These are phyloP conservation scores for Enteromius mattozi DNA, from an alignment of 2,797 vertebrate genomes.

Conservation along the genomic window DNA sequence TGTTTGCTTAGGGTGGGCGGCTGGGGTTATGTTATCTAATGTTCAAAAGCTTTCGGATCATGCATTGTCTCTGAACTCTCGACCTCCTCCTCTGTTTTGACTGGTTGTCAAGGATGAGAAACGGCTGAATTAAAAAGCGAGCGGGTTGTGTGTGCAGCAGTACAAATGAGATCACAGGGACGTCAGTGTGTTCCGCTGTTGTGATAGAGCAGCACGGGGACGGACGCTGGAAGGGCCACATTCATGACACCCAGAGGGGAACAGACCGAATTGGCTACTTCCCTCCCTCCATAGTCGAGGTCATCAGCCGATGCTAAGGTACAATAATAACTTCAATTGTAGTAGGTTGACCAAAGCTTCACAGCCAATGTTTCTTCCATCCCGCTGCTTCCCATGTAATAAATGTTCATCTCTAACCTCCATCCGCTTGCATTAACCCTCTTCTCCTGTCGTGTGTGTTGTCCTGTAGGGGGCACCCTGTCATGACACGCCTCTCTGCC, in stretches of 20 bases:
- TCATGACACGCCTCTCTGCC: slow-evolving; percentile 82
- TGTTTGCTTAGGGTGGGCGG: slow-evolving; percentile 2
- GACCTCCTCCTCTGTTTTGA: slow-evolving; percentile 24
- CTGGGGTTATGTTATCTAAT: slow-evolving; percentile 31
- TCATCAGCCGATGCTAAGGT: slow-evolving; percentile 92
- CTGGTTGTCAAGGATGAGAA: slow-evolving; percentile 34
- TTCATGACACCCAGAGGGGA: slow-evolving; percentile 89
- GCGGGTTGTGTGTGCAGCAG: background rate
- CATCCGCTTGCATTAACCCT: slow-evolving; percentile 49
- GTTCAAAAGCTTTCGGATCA: slow-evolving; percentile 26
- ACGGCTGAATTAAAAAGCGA: background rate
- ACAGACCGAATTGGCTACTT: slow-evolving; percentile 93
- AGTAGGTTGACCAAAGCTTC: background rate
- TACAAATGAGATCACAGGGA: background rate
- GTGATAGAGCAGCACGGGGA: slow-evolving; percentile 93
- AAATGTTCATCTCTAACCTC: slow-evolving; percentile 40
- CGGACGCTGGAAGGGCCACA: slow-evolving; percentile 96
- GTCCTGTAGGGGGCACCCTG: slow-evolving; percentile 83
- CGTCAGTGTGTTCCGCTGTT: slow-evolving; percentile 17
- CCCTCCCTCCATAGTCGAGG: slow-evolving; percentile 92
- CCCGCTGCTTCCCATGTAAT: slow-evolving; percentile 63
- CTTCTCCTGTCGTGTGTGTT: slow-evolving; percentile 52
- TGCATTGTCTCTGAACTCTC: slow-evolving; percentile 27
- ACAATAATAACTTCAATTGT: background rate
- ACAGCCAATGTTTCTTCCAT: background rate